phyloP scores from a whole-genome alignment of 2,113 vertebrate species.

The Amphiprion ocellaris region DNA sequence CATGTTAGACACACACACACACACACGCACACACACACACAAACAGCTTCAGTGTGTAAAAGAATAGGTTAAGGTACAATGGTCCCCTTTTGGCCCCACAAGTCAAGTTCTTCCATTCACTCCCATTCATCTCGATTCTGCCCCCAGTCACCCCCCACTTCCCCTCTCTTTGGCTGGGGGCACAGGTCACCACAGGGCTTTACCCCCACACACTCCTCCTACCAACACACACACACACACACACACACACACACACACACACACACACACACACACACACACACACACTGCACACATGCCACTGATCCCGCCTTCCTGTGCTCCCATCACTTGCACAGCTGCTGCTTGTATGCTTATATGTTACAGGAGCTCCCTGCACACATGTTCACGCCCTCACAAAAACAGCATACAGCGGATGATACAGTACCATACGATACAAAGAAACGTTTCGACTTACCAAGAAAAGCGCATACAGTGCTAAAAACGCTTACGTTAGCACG shows the following conservation, averaged over 20 bases:
- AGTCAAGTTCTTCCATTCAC: conserved; percentile 86
- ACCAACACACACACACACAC: conserved; percentile 40
- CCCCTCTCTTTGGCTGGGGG: conserved; percentile 80
- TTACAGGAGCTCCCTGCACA: conserved; percentile 34
- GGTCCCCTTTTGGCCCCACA: conserved; percentile 80
- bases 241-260: conserved; percentile 48
- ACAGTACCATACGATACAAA: not conserved
- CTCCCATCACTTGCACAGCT: conserved; percentile 68
- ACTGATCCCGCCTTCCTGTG: conserved; percentile 50
- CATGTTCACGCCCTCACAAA: not conserved
- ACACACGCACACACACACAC: conserved; percentile 58
- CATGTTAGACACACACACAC: conserved; percentile 44
- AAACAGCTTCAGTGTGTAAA: conserved; percentile 43
- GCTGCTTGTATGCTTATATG: conserved; percentile 49
- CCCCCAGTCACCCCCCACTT: conserved; percentile 76
- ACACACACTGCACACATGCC: conserved; percentile 50
- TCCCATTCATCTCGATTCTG: conserved; percentile 71
- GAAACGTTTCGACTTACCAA: too few relatives aligned
- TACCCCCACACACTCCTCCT: conserved; percentile 71
- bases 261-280: conserved; percentile 41
- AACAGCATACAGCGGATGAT: not conserved
- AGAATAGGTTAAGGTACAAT: conserved; percentile 79
- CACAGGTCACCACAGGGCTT: conserved; percentile 83
- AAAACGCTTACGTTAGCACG: too few relatives aligned
- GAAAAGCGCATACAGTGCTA: too few relatives aligned